Evolutionary conservation across 2,888 invertebrate genomes (phyloP), one percentile per base, ranked within the genome.

Genomic region (Ophioninae sp.): DNA sequence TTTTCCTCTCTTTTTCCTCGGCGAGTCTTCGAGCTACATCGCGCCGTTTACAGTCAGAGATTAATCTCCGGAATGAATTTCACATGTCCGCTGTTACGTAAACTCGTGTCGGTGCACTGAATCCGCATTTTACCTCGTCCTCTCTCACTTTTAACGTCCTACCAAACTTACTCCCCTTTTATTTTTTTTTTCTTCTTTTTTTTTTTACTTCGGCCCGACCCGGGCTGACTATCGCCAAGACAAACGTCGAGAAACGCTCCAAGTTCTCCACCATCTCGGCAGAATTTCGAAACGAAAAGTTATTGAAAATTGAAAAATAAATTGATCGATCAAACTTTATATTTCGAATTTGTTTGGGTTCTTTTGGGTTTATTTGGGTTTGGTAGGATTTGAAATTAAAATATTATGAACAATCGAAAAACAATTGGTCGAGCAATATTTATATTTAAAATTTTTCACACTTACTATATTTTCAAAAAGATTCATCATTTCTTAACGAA

Each of bases 51-150:
- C 86, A 85, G 86, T 86, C 86, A 81, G 85, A 85, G 87, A 88
- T 89, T 88, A 89, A 88, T 88, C 87, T 87, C 82, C 64, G 79
- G 82, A 78, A 74, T 79, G 85, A 86, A 86, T 86, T 87, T 86
- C 86, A 85, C 84, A 87, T 86, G 85, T 85, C 78, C 74, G 67
- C 64, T 50, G 61, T 68, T 57, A 23, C 79, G 68, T 79, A 72
- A 70, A 79, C 83, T 41, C 57, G 68, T 37, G 72, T 62, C 57
- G 17, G 50, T 73, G 72, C 83, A 72, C 80, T 39, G 72, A 83
- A 76, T 76, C 68, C 65, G 77, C 81, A 80, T 77, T 80, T 82
- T 7, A 50, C 30, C 30, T 30, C 30, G 1, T 50, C 17, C 50
- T 82, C 10, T 56, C 56, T 74, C 75, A 82, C 79, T 82, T 79